Conservation (phyloP, 2,113 vertebrate genomes). For the Daboia siamensis region DNA sequence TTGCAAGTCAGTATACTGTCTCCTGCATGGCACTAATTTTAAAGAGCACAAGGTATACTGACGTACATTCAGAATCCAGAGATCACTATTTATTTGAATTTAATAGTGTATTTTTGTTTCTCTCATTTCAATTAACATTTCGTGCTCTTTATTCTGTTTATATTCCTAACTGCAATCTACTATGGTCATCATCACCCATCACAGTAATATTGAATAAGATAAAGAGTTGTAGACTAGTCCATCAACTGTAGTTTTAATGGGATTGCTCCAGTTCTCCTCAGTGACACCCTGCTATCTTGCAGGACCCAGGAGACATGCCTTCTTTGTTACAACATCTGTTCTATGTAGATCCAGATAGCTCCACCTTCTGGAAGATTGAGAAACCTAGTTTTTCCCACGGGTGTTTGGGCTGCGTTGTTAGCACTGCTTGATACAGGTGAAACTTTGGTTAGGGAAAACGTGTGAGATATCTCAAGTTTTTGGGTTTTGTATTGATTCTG, state of each 20-base stretch:
- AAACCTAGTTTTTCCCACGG: not conserved
- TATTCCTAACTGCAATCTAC: not conserved
- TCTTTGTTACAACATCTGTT: not conserved
- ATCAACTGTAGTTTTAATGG: not conserved
- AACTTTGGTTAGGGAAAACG: not conserved
- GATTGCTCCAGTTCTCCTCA: not conserved
- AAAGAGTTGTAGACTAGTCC: not conserved
- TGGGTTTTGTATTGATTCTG: not conserved
- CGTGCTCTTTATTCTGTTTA: not conserved
- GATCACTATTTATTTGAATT: not conserved
- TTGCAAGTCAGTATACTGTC: not conserved
- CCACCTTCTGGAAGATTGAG: not conserved
- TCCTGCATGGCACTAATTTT: not conserved
- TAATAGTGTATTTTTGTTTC: not conserved
- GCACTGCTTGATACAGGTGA: not conserved
- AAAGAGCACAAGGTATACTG: not conserved
- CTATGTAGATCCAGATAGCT: not conserved
- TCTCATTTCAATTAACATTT: not conserved
- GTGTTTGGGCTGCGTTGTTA: not conserved
- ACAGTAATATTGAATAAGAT: not conserved
- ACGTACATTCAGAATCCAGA: not conserved
- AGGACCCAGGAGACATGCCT: not conserved
- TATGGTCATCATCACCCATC: not conserved
- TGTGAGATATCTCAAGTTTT: not conserved
- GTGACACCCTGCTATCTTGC: not conserved